Base-by-base conservation (phyloP, 2,113 vertebrate species). In the Phaethornis superciliosus region DNA sequence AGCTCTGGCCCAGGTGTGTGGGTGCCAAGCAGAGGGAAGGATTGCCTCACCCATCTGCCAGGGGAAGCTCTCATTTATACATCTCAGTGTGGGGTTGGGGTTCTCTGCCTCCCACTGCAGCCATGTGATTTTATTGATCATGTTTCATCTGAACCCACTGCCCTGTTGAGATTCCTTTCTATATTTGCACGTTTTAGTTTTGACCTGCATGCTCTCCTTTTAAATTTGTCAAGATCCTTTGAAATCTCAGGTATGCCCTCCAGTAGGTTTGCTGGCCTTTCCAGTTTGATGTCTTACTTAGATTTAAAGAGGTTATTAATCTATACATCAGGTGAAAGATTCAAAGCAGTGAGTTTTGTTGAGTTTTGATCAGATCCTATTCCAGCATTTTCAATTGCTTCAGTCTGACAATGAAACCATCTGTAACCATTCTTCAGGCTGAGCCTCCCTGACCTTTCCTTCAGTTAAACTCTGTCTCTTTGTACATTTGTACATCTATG, bases 331-430 rank as follows among this genome's bases (percentile, higher is more conserved):
- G 59, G 7, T 35, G 22, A 65, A 69, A 71, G n/a, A 37, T 8
- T 68, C 49, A 35, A 88, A 90, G 64, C 51, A 63, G 12, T 40
- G 65, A 49, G 15, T 85, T 76, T 15, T 55, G 14, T 56, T 68
- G 78, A 47, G 27, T 26, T 80, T 90, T 4, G 46, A 19, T 71
- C 55, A 54, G 40, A 69, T 94, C 35, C 4, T 86, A 1, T 77
- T 88, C 24, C 55, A 80, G 0, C 7, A 8, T 8, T 77, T 81
- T 77, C 51, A 1, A 0, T 20, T 69, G 40, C 1, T 78, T 33
- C 21, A 35, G 35, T 77, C 52, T 75, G 62, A 23, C 17, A 37
- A 0, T 40, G 35, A 56, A 87, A 27, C 32, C 3, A 2, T 16
- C 46, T 55, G 0, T 47, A n/a, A 54, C 30, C 13, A 0, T 80